Evolutionary conservation across 1,140 invertebrate genomes (phyloP), one percentile per base, ranked within the genome.

Genomic region (Drosophila cardini): DNA sequence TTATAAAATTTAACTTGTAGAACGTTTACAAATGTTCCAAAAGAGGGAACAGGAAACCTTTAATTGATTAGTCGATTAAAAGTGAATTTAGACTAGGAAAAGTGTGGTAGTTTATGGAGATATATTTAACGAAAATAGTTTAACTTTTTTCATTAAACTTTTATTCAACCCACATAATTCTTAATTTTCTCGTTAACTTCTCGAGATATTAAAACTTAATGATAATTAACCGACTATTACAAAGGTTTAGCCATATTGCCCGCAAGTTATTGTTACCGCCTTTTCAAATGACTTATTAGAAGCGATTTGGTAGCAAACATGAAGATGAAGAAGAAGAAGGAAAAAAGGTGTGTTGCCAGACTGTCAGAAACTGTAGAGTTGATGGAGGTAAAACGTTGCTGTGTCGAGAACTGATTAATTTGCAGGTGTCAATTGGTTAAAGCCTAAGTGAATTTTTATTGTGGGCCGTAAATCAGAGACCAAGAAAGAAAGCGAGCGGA

Each of bases 391-490:
- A 18, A 18, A 18, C 13, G 30, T 43, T 4, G 30, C 43, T 6
- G 38, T 36, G 57, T 72, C 61, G 79, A 64, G 50, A 40, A 42
- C 68, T 82, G 83, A 82, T 87, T 86, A 86, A 86, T 86, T 80
- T 89, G 61, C 63, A 78, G 60, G 83, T 87, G 83, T 89, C 83
- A 83, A 83, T 80, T 67, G 64, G 64, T 26, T 50, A 36, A 18
- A 11, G 21, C 58, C 58, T 84, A 89, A 89, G 80, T 89, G 84
- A 89, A 89, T 80, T 89, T 84, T 89, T 80, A 89, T 80, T 75
- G 77, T 65, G 45, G 36, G 18, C 40, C 79, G 80, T 89, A 89
- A 89, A 89, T 89, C 84, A 89, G 63, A 13, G 0, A n/a, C 4
- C 38, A 40, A 26, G 21, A 26, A 26, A 2, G 2, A 26, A 21